Evolutionary conservation across 1,140 invertebrate species (phyloP).

Genomic region (Drosophila pallidifrons): DNA sequence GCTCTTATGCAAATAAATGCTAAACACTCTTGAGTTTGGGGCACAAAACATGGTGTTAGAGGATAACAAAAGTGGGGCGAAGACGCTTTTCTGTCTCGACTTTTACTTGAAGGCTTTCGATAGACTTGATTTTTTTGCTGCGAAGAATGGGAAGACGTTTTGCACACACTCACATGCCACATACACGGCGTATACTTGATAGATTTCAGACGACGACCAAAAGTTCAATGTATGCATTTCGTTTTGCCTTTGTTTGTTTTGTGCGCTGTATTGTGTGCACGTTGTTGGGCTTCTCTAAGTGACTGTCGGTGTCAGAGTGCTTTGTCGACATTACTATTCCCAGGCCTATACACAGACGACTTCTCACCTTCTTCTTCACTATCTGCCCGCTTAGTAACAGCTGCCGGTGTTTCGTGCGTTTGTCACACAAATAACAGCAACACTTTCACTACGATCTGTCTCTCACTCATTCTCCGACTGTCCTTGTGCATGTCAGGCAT

Average conservation of each 20-base stretch:
- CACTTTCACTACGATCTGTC: constrained; percentile 51
- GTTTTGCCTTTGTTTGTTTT: constrained; percentile 49
- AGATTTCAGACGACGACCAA: constrained; percentile 52
- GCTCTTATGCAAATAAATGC: constrained; percentile 75
- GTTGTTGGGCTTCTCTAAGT: constrained; percentile 61
- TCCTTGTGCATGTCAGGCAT: constrained; percentile 52
- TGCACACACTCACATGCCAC: constrained; percentile 36
- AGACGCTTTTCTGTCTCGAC: constrained; percentile 14
- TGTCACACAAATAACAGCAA: constrained; percentile 66
- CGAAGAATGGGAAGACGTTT: constrained; percentile 26
- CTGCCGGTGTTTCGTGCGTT: constrained; percentile 47
- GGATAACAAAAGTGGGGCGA: neutral
- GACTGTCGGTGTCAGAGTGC: constrained; percentile 69
- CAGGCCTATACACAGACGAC: constrained; percentile 13
- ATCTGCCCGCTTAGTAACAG: constrained; percentile 12
- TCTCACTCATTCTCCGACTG: constrained; percentile 19
- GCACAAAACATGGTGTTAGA: neutral
- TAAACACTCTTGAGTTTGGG: constrained; percentile 62
- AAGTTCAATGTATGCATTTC: constrained; percentile 62
- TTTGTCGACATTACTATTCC: constrained; percentile 39
- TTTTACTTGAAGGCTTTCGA: constrained; percentile 43
- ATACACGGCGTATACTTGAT: constrained; percentile 73
- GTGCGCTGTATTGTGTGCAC: constrained; percentile 9
- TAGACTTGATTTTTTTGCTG: constrained; percentile 54
- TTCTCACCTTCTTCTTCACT: neutral